These are phyloP conservation scores for Monarcha castaneiventris DNA, from an alignment of 2,113 vertebrate genomes.

Conservation along the genomic window DNA sequence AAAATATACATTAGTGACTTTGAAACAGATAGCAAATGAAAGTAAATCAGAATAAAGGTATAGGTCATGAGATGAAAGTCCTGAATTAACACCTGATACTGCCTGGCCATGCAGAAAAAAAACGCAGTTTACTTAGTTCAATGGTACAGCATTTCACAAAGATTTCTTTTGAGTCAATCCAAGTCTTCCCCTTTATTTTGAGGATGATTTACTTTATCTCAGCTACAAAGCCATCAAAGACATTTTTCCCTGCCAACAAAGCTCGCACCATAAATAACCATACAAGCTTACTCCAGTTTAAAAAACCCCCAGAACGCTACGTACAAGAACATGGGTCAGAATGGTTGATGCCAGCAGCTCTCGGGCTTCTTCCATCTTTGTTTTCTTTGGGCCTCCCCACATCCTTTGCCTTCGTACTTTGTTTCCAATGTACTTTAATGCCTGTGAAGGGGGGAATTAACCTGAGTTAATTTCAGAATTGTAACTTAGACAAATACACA, in stretches of 20 bases:
- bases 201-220: neutral
- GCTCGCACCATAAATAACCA: neutral
- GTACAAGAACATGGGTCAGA: conserved; percentile 91
- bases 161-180: neutral
- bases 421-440: conserved; percentile 93
- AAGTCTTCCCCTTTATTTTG: neutral
- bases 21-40: neutral
- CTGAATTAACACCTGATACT: neutral
- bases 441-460: conserved; percentile 70
- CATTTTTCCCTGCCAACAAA: neutral
- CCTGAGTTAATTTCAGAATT: neutral
- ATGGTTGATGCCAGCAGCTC: conserved; percentile 94
- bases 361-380: conserved; percentile 97
- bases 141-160: neutral
- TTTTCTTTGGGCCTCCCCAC: conserved; percentile 98
- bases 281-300: neutral
- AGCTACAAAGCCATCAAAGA: neutral
- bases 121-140: neutral
- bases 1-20: neutral
- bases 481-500: neutral
- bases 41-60: neutral
- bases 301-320: neutral
- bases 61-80: neutral
- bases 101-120: neutral
- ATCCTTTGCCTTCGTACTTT: conserved; percentile 96